Base-by-base conservation (phyloP, 2,113 vertebrate species). In the Condylura cristata region DNA sequence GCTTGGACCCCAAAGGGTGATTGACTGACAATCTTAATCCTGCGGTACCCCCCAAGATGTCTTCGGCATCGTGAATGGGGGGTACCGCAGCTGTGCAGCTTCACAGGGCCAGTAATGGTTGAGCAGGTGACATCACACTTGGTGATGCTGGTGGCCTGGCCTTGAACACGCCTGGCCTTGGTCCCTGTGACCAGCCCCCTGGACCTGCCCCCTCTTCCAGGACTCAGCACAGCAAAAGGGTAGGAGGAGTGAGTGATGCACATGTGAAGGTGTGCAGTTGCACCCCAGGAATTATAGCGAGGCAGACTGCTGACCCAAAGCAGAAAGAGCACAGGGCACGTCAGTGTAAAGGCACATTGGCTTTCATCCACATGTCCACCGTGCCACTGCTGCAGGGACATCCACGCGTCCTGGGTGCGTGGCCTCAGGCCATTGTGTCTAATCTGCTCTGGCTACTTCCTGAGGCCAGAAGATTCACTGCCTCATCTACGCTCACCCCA, bases 1-100 rank as follows among this genome's bases (percentile, higher is more conserved):
- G 74, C 32, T 66, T 96, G 53, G 88, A 80, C 63, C 76, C 87
- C 60, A 93, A 92, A 95, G 74, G 30, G 2, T 66, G 66, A 74
- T 74, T 86, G 83, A 84, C 41, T 95, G 56, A 90, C 84, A 75
- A 83, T 87, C 48, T 89, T 81, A 83, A 82, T 93, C 88, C 88
- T 81, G 11, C 34, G 32, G 90, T 75, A 56, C 3, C 28, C 80
- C 41, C 48, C 8, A 30, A 7, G 58, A 79, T 81, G 85, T 78
- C 70, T 93, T 75, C 79, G 46, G 83, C 39, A 82, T 82, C 71
- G 75, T 87, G 71, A 95, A 79, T 91, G 68, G 76, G 80, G n/a
- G n/a, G n/a, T n/a, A 53, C 32, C n/a, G 65, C 70, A n/a, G 90
- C 92, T 68, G 75, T 51, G 80, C 46, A 17, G 39, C 71, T 80